A percentile compares a stretch with the other conserved stretches of the same genome.
phyloP scores from a whole-genome alignment of 1,140 invertebrate genomes.

The Leptoteleia sp. region DNA sequence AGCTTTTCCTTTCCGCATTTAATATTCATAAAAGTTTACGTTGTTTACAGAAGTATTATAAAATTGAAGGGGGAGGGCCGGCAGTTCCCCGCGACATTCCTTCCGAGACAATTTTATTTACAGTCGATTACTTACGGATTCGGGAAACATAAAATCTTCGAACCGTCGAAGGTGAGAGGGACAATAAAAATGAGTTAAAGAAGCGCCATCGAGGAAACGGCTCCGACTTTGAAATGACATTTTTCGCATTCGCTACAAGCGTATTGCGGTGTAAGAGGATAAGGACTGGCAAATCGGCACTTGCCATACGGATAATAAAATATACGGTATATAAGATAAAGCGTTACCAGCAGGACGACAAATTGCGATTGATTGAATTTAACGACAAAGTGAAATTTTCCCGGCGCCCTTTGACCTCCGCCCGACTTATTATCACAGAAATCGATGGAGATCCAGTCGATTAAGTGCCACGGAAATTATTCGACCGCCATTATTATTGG shows the following conservation, averaged over 20 bases:
- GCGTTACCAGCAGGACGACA: no score
- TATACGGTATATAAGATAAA: no score
- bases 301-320: constrained; percentile 9
- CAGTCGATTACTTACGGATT: constrained; percentile 23
- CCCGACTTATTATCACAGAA: background rate
- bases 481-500: no score
- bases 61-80: no score
- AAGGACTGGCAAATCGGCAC: constrained; percentile 10
- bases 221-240: constrained; percentile 11
- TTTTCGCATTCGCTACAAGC: constrained; percentile 9
- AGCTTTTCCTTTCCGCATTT: background rate
- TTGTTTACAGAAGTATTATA: no score
- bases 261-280: constrained; percentile 2
- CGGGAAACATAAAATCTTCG: constrained; percentile 17
- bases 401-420: background rate
- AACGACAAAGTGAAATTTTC: constrained; percentile 1
- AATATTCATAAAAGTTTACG: constrained; percentile 24
- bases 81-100: no score
- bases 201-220: background rate
- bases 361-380: constrained; percentile 9
- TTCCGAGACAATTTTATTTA: constrained; percentile 21
- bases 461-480: no score
- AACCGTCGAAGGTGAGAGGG: constrained; percentile 5
- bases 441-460: background rate
- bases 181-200: constrained; percentile 34